A percentile compares a stretch with the other conserved stretches of the same genome.
Evolutionary conservation across 2,113 vertebrate genomes (phyloP).

Genomic region (Dromiciops gliroides): DNA sequence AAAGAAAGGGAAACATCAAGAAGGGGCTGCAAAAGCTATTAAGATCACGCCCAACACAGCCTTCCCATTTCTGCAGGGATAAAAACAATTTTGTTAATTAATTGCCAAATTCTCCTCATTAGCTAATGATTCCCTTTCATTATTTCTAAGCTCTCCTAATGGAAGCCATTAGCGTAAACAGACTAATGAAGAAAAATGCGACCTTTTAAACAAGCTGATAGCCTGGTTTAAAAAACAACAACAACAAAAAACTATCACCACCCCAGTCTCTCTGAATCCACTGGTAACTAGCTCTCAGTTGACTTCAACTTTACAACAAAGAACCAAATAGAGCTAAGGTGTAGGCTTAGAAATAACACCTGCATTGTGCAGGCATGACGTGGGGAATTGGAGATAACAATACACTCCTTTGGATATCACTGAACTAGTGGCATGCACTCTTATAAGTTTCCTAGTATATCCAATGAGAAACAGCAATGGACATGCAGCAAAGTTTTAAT

Average conservation of each 20-base stretch:
- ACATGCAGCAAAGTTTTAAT: background rate
- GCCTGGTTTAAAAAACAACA: background rate
- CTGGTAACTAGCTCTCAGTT: background rate
- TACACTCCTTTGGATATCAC: background rate
- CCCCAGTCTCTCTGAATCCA: background rate
- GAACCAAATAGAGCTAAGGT: background rate
- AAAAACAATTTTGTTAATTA: background rate
- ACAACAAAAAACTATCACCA: background rate
- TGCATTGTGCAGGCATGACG: background rate
- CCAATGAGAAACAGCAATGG: background rate
- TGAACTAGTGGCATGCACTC: background rate
- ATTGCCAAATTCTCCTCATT: background rate
- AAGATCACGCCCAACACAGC: accelerated
- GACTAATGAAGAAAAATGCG: background rate
- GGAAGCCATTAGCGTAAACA: background rate
- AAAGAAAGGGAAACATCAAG: background rate
- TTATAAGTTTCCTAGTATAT: background rate
- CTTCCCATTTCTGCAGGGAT: accelerated
- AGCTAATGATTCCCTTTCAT: background rate
- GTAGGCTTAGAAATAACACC: conserved; percentile 39
- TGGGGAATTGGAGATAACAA: conserved; percentile 24
- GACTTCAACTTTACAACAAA: conserved; percentile 43
- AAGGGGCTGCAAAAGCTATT: accelerated
- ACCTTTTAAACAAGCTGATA: background rate
- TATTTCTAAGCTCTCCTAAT: conserved; percentile 13